Conservation (phyloP, 2,888 invertebrate species). For the Siphlonurus alternatus region DNA sequence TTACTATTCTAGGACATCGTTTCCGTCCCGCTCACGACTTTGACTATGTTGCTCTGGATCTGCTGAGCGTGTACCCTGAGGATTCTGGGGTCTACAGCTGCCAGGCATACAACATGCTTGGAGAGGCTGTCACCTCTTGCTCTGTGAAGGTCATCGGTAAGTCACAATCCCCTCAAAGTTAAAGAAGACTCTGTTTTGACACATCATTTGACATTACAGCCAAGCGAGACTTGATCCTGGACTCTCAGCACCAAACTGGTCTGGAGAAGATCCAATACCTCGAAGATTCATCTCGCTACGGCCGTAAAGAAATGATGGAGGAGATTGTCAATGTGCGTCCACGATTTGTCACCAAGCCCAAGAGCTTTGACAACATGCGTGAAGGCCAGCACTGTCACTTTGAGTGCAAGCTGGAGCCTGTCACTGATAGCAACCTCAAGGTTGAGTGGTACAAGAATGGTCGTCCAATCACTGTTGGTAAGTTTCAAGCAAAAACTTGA, state of each 20-base stretch:
- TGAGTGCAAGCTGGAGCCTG: slow-evolving; percentile 92
- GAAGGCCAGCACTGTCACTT: slow-evolving; percentile 93
- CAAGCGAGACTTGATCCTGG: slow-evolving; percentile 71
- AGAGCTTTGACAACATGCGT: slow-evolving; percentile 64
- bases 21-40: slow-evolving; percentile 95
- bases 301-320: slow-evolving; percentile 62
- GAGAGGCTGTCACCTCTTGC: slow-evolving; percentile 87
- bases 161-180: slow-evolving; percentile 10
- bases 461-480: slow-evolving; percentile 75
- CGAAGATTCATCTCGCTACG: slow-evolving; percentile 73
- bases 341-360: slow-evolving; percentile 70
- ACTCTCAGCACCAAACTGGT: slow-evolving; percentile 80
- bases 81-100: slow-evolving; percentile 95
- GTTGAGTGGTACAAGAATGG: slow-evolving; percentile 97
- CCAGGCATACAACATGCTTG: slow-evolving; percentile 83
- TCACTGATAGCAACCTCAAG: slow-evolving; percentile 88
- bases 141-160: slow-evolving; percentile 60
- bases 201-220: slow-evolving; percentile 31
- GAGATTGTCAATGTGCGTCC: slow-evolving; percentile 72
- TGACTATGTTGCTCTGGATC: slow-evolving; percentile 91
- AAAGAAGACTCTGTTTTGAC: not conserved
- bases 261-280: slow-evolving; percentile 82
- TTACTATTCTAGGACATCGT: no score
- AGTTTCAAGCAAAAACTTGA: slow-evolving; percentile 14
- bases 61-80: slow-evolving; percentile 90